Base-by-base conservation (phyloP, 2,113 vertebrate species). In the Todiramphus saurophagus region DNA sequence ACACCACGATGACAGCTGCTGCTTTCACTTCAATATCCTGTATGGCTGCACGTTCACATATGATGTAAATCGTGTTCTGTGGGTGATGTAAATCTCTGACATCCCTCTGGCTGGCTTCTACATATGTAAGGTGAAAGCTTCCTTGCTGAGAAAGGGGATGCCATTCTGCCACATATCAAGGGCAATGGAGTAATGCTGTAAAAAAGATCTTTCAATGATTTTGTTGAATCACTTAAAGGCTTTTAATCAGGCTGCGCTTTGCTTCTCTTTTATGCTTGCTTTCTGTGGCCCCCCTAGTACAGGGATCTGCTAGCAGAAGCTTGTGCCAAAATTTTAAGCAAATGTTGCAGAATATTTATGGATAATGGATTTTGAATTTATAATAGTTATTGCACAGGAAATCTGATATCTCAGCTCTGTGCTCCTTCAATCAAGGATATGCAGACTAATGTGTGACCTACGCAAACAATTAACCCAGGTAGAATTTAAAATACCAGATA, bases 341-440 rank as follows among this genome's bases (percentile, higher is more conserved):
- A 87, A 95, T 92, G 73, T 95, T 91, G 66, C 60, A 62, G 90
- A 96, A 93, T 98, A 98, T 98, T 98, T 97, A 97, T 91, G 94
- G 96, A 73, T 96, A 87, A 96, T 92, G 59, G 87, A 91, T 93
- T 89, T 72, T 90, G 44, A 83, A 91, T 85, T 94, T 98, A 97
- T 98, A 97, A 93, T 81, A 35, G 74, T 98, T 98, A 97, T 95
- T 91, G 96, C 87, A 83, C 67, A 77, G 89, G 93, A 97, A 93
- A 97, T 83, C 24, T 83, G 89, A 97, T 97, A 96, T 97, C 93
- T 94, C 96, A 97, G 95, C 96, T 95, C 41, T 81, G 58, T 58
- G 62, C 18, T 74, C 30, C 31, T 89, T 94, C 82, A 87, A 5
- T 92, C 89, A 94, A 85, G 63, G 70, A 33, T 69, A 92, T 62